phyloP scores from a whole-genome alignment of 2,888 invertebrate genomes.

The Gryllus longicercus region DNA sequence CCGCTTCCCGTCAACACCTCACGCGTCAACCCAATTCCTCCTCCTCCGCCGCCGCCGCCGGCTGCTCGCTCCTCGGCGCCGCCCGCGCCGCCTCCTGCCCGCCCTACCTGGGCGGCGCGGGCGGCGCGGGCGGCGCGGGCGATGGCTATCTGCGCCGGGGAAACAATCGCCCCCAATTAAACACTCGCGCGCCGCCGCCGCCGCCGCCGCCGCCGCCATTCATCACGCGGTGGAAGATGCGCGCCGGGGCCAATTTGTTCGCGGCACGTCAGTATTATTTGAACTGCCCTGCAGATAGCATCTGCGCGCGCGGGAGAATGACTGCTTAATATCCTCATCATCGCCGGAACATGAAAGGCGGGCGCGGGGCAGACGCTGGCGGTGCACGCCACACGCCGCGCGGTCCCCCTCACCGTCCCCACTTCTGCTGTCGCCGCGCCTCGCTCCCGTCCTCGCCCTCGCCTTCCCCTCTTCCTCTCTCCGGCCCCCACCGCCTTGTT shows the following conservation, averaged over 20 bases:
- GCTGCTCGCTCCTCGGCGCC: too few species aligned
- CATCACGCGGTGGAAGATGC: neutral
- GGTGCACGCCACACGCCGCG: too few species aligned
- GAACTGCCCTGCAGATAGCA: neutral
- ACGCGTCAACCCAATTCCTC: too few species aligned
- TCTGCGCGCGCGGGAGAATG: neutral
- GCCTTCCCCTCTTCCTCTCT: too few species aligned
- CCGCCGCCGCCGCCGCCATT: neutral
- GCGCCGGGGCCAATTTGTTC: neutral
- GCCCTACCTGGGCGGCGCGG: conserved; percentile 6
- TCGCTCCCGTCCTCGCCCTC: too few species aligned
- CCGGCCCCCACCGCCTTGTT: too few species aligned
- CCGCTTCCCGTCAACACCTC: too few species aligned
- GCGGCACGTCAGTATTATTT: neutral
- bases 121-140: neutral
- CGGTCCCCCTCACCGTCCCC: too few species aligned
- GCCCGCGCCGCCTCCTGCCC: too few species aligned
- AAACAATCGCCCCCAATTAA: conserved; percentile 11
- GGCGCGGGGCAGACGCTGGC: neutral
- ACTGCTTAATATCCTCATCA: neutral
- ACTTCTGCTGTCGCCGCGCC: too few species aligned
- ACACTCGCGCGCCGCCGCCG: too few species aligned
- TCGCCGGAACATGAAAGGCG: neutral
- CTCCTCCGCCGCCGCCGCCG: too few species aligned
- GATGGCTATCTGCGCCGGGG: neutral